Percentiles rank a stretch among this genome's conserved stretches.
Evolutionary conservation across 64 coral and sea anemone species (phyloP).

Genomic region (Porites australiensis): DNA sequence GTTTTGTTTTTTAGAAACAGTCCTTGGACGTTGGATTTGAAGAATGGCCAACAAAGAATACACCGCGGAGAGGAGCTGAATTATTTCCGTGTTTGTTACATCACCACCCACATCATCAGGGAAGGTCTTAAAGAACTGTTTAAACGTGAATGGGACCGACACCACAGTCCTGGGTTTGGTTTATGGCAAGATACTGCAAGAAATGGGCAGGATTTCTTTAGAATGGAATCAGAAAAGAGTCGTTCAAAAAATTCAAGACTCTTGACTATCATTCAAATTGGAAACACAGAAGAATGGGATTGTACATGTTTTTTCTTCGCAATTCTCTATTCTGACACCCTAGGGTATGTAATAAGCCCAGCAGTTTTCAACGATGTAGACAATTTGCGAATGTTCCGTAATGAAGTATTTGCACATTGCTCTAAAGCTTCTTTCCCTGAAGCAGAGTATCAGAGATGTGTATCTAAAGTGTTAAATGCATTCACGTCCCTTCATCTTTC

Average conservation of each 20-base stretch:
- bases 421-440: conserved; percentile 20
- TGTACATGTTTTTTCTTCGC: conserved; percentile 68
- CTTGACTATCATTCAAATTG: conserved; percentile 32
- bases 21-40: too few species aligned
- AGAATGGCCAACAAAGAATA: neutral
- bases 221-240: conserved; percentile 33
- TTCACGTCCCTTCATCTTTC: conserved; percentile 40
- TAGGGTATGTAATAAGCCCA: conserved; percentile 18
- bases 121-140: conserved; percentile 46
- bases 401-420: conserved; percentile 20
- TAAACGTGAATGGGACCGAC: conserved; percentile 65
- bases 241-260: conserved; percentile 34
- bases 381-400: conserved; percentile 13
- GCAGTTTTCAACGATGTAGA: neutral
- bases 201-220: conserved; percentile 61
- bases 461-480: conserved; percentile 4
- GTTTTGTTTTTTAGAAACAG: too few species aligned
- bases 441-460: conserved; percentile 27
- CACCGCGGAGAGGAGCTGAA: conserved; percentile 58
- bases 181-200: conserved; percentile 39
- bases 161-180: neutral
- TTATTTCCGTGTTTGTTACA: conserved; percentile 51
- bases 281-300: conserved; percentile 65
- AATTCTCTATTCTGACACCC: conserved; percentile 49
- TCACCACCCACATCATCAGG: conserved; percentile 27